phyloP scores from a whole-genome alignment of 2,888 invertebrate genomes.

The Mamestra brassicae region DNA sequence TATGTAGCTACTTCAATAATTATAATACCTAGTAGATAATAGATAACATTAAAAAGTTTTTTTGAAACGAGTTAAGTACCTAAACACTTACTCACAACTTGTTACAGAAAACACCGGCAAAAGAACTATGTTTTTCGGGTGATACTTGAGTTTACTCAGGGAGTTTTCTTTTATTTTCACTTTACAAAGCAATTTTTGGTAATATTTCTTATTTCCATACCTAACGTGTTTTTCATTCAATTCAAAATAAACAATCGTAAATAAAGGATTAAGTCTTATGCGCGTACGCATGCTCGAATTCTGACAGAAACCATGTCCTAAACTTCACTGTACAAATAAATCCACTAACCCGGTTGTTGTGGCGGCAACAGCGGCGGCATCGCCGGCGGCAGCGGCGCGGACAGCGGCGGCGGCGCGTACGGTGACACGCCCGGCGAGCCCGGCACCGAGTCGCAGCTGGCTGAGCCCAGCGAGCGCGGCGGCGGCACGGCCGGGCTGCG shows the following conservation, averaged over 20 bases:
- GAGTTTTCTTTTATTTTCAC: conserved; percentile 5
- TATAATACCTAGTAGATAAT: too few relatives aligned
- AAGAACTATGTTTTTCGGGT: background rate
- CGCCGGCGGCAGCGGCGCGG: conserved; percentile 90
- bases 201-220: background rate
- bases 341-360: conserved; percentile 85
- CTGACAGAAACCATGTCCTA: conserved; percentile 21
- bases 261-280: background rate
- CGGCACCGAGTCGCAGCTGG: conserved; percentile 85
- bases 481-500: conserved; percentile 82
- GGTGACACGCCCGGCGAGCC: conserved; percentile 86
- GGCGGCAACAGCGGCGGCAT: conserved; percentile 89
- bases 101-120: background rate
- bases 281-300: conserved; percentile 34
- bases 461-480: conserved; percentile 82
- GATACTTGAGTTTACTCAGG: background rate
- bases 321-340: conserved; percentile 44
- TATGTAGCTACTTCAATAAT: too few relatives aligned
- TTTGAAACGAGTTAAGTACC: background rate
- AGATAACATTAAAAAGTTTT: conserved; percentile 1
- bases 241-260: background rate
- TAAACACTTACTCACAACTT: background rate
- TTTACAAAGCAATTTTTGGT: background rate
- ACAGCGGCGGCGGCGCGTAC: conserved; percentile 87
- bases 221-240: background rate